Conservation (phyloP, 2,113 vertebrate species). For the Gobius niger region DNA sequence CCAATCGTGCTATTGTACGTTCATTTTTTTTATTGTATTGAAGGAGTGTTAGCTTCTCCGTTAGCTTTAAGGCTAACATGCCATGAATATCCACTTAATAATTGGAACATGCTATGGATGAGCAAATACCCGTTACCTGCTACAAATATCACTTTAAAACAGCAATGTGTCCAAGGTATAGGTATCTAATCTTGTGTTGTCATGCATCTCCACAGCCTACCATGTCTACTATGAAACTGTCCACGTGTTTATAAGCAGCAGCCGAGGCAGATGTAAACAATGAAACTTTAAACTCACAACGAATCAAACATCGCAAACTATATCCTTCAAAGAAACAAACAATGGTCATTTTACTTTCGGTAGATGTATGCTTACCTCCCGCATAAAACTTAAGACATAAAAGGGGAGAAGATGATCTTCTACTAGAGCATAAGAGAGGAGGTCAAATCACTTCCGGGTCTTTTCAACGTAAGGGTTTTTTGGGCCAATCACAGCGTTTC, state of each 20-base stretch:
- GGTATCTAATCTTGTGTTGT: not conserved
- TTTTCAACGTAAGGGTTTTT: slow-evolving; percentile 27
- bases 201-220: slow-evolving; percentile 18
- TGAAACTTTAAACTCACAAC: slow-evolving; percentile 6
- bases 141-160: not conserved
- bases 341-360: not conserved
- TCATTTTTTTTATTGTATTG: no score
- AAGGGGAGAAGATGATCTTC: not conserved
- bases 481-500: slow-evolving; percentile 59
- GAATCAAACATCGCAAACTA: not conserved
- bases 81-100: no score
- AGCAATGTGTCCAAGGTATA: not conserved
- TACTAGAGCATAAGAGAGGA: slow-evolving; percentile 16
- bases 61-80: no score
- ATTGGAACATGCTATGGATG: no score
- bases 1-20: no score
- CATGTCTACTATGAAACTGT: not conserved
- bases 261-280: slow-evolving; percentile 68
- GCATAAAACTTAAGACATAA: slow-evolving; percentile 4
- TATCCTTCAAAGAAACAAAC: not conserved
- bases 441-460: slow-evolving; percentile 68
- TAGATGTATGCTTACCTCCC: slow-evolving; percentile 57
- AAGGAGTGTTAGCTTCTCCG: no score
- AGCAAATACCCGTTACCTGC: not conserved
- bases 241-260: slow-evolving; percentile 63